Evolutionary conservation across 2,888 invertebrate species (phyloP).

Genomic region (Saturnia pavonia): DNA sequence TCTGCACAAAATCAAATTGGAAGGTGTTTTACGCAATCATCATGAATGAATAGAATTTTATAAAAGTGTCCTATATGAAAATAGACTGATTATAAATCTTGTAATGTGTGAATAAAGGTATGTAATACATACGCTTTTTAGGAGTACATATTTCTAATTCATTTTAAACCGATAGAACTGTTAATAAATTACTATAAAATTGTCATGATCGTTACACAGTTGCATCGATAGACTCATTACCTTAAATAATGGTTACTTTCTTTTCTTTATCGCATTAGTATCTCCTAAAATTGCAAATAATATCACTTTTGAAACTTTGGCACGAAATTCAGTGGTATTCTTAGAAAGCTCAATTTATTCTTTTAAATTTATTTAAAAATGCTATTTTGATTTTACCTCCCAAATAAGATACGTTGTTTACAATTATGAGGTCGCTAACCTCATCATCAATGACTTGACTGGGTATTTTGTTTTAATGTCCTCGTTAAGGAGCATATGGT

Average conservation of each 20-base stretch:
- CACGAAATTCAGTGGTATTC: slow-evolving; percentile 30
- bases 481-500: slow-evolving; percentile 12
- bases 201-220: slow-evolving; percentile 38
- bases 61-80: not conserved
- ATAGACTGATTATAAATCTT: not conserved
- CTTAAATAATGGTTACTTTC: slow-evolving; percentile 27
- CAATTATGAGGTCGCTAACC: slow-evolving; percentile 55
- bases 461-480: slow-evolving; percentile 15
- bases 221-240: slow-evolving; percentile 33
- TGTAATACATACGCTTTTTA: not conserved
- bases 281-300: slow-evolving; percentile 21
- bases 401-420: slow-evolving; percentile 53
- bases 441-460: slow-evolving; percentile 25
- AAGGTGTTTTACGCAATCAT: not conserved
- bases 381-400: slow-evolving; percentile 48
- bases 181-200: slow-evolving; percentile 41
- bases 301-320: slow-evolving; percentile 34
- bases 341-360: slow-evolving; percentile 24
- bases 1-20: not conserved
- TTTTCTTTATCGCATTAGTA: slow-evolving; percentile 11
- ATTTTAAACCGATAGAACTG: not conserved
- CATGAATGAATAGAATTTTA: not conserved
- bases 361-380: slow-evolving; percentile 38
- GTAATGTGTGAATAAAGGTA: not conserved
- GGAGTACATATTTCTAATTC: not conserved